Evolutionary conservation across 2,113 vertebrate species (phyloP), one percentile per base, ranked within the genome.

Genomic region (Laterallus jamaicensis): DNA sequence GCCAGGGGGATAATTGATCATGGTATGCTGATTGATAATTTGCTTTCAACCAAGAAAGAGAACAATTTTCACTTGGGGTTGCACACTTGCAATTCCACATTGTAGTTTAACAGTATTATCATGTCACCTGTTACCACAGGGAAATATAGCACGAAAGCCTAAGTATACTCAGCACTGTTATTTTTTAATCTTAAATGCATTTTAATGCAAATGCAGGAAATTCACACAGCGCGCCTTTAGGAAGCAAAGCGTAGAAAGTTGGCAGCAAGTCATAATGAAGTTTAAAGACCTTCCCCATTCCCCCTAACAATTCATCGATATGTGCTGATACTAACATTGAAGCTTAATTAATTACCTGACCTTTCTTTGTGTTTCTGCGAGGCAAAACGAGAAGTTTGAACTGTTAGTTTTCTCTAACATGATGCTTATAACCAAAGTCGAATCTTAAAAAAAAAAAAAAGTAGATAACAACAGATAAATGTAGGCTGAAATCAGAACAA

Each of bases 51-150:
- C 92, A 94, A 97, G 96, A 96, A 97, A 88, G 94, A 97, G 83
- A 96, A 95, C 86, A 94, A 95, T 98, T 97, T 98, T 98, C 97
- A 97, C 95, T 97, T 97, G 97, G 96, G 93, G 93, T 94, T 95
- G 95, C 92, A 96, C 95, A 96, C 97, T 97, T 97, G 97, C 82
- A 96, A 96, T 98, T 97, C 96, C 95, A 96, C 96, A 94, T 81
- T 94, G 89, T 88, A 91, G 84, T 95, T 95, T 96, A 97, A 96
- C 86, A 96, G 95, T 96, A 92, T 97, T 97, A 97, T 79, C 96
- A 56, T 97, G 97, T 98, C 98, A 98, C 98, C 97, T 98, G 98
- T 98, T 98, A 98, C 97, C 90, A 96, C 68, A 96, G 93, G 96
- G 91, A 97, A 97, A 97, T 95, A 93, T 28, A 97, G 82, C 83